Base-by-base conservation (phyloP, 2,113 vertebrate species). In the Nestor notabilis region DNA sequence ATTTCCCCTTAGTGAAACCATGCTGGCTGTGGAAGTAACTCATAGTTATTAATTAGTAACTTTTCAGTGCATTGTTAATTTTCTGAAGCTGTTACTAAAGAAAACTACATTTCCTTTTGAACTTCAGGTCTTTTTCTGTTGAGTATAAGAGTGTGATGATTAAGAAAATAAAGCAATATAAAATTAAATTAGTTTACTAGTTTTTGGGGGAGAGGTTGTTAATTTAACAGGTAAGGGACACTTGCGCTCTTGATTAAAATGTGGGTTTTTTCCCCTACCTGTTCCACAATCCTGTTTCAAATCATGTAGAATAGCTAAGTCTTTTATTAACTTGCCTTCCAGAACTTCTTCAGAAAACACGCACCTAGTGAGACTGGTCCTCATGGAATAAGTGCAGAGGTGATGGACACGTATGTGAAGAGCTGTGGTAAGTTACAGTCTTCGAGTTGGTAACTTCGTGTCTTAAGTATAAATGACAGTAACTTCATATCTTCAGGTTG, bases 331-430 rank as follows among this genome's bases (percentile, higher is more conserved):
- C 6, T 95, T 87, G 72, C 68, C 18, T 17, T 82, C 69, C 95
- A 99, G 99, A 99, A 99, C 95, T 99, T 99, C 96, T 99, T 99
- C 96, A 98, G 99, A 91, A 99, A 99, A 91, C 98, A 99, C 2
- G 99, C 99, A 3, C 99, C 99, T 6, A 99, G 99, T 95, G 99
- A 99, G 78, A 99, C 99, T 46, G 99, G 99, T 1, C 99, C 99
- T 5, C 98, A 99, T 27, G 99, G 99, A 55, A 99, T 99, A 97
- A 99, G 99, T 64, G 98, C 99, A 5, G 99, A 99, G 83, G 99
- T 99, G 91, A 99, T 99, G 99, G 99, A 99, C 97, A 99, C 99
- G 0, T 99, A 99, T 1, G 99, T 99, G n/a, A 99, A 99, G 97
- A 99, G 99, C 97, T 99, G 99, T 56, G 99, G 99, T 99, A 95